Conservation (phyloP, 2,113 vertebrate genomes). For the Thamnaconus septentrionalis region DNA sequence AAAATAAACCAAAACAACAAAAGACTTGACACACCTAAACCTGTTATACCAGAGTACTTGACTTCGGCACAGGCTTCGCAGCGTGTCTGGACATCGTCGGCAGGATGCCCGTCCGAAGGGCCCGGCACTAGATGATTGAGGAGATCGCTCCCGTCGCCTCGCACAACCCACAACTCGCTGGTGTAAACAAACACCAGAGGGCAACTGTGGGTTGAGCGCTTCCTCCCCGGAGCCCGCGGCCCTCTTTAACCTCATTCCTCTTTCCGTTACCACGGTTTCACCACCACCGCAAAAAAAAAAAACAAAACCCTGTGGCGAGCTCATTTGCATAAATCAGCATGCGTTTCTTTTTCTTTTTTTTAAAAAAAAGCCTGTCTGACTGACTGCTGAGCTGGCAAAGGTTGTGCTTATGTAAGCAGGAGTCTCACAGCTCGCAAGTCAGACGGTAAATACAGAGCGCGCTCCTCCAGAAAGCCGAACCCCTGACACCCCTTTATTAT, state of each 20-base stretch:
- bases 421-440: slow-evolving; percentile 40
- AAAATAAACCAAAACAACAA: too few species aligned
- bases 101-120: slow-evolving; percentile 18
- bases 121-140: slow-evolving; percentile 43
- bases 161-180: slow-evolving; percentile 44
- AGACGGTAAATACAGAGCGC: slow-evolving; percentile 56
- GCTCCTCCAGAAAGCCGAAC: slow-evolving; percentile 47
- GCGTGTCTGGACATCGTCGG: slow-evolving; percentile 22
- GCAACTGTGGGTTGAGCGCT: slow-evolving; percentile 56
- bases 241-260: slow-evolving; percentile 68
- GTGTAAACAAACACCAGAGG: slow-evolving; percentile 70
- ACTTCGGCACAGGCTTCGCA: too few species aligned
- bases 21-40: too few species aligned
- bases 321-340: slow-evolving; percentile 72
- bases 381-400: slow-evolving; percentile 67
- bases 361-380: slow-evolving; percentile 45
- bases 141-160: slow-evolving; percentile 40
- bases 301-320: slow-evolving; percentile 43
- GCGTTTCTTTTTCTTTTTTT: slow-evolving; percentile 29
- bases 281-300: slow-evolving; percentile 4
- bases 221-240: slow-evolving; percentile 42
- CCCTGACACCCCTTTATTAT: slow-evolving; percentile 55
- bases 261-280: slow-evolving; percentile 61
- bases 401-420: slow-evolving; percentile 67
- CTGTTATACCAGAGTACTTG: too few species aligned